Base-by-base conservation (phyloP, 2,797 vertebrate genomes). In the Sebastes itinus region DNA sequence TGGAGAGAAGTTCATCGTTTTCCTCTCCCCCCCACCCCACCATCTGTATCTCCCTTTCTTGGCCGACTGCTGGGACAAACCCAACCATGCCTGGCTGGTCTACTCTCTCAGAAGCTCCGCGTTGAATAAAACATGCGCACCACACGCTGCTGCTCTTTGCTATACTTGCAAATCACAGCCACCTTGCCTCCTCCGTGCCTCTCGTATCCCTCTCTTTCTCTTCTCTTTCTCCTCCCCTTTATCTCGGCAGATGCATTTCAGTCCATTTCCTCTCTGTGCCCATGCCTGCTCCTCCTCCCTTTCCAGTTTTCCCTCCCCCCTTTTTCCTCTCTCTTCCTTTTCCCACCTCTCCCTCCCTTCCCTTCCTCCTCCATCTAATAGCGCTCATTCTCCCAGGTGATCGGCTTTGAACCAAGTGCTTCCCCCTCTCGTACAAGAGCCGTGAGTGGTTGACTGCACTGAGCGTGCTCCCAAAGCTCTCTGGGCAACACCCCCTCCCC, bases 71-170 rank as follows among this genome's bases (percentile, higher is more conserved):
- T 84, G 85, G 85, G 89, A 89, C 80, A 38, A 86, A 72, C 60
- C 78, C 84, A 58, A 89, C 80, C 79, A 66, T 46, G 85, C 82
- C 69, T 77, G 75, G 63, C 77, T 82, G 78, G 54, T 92, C 76
- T 33, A 81, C 76, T 78, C 72, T 76, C 55, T 82, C 74, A 82
- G 77, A 85, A 52, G 59, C 70, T 85, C 67, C 2, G 5, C 46
- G 66, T 23, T 95, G 92, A 94, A 94, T 95, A 92, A 95, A 93
- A 90, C 90, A 94, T 94, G 90, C 11, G 16, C 4, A 12, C 88
- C 81, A 78, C 84, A 86, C 59, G 77, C 86, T 71, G 81, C 83
- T 75, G 82, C 84, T 89, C 84, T 82, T 72, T 65, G 54, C 88
- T 80, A 14, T 14, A 49, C 88, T 84, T 72, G 81, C 90, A 83